Evolutionary conservation across 2,797 vertebrate genomes (phyloP).

Genomic region (Euphonia xanthogaster): DNA sequence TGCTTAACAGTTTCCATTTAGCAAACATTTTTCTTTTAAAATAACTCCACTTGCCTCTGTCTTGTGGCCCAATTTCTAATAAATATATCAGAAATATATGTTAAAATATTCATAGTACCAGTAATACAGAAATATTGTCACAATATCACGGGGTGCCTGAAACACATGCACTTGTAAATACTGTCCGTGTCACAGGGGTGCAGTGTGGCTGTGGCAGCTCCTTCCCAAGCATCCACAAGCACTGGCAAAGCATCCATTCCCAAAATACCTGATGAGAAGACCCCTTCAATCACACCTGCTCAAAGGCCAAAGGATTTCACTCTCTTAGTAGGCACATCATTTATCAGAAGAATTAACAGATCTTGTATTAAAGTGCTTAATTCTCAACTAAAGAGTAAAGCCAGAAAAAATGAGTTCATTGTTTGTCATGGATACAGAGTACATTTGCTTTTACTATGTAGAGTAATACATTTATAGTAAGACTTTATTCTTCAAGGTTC

Average conservation of each 20-base stretch:
- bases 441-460: conserved; percentile 2
- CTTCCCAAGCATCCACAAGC: neutral
- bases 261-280: neutral
- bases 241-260: neutral
- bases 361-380: conserved; percentile 28
- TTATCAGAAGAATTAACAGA: neutral
- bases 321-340: neutral
- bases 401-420: conserved; percentile 40
- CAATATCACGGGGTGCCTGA: neutral
- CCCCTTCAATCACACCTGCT: neutral
- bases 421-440: conserved; percentile 18
- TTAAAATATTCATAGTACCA: neutral
- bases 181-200: neutral
- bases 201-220: neutral
- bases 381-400: conserved; percentile 26
- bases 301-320: neutral
- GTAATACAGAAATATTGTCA: neutral
- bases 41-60: neutral
- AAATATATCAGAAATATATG: neutral
- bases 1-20: neutral
- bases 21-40: neutral
- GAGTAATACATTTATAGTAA: conserved; percentile 36
- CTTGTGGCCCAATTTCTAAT: neutral
- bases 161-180: neutral
- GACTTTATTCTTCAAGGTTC: conserved; percentile 44